A percentile compares a stretch with the other conserved stretches of the same genome.
Conservation (phyloP, 2,113 vertebrate species). For the Panthera leo region DNA sequence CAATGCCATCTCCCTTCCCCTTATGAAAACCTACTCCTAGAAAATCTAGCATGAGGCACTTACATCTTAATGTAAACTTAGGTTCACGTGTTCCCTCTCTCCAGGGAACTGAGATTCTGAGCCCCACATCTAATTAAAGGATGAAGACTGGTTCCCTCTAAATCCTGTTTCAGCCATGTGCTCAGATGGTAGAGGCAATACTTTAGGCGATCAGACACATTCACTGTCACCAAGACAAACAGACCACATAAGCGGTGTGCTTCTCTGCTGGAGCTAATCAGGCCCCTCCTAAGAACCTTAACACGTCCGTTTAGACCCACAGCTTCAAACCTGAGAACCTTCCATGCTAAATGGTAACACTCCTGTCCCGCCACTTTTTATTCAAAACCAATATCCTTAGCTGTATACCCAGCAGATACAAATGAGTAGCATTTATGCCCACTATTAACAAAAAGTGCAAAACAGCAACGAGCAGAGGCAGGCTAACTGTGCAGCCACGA, state of each 20-base stretch:
- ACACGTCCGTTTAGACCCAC: background rate
- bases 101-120: background rate
- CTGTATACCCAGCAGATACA: background rate
- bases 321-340: background rate
- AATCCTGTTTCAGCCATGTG: background rate
- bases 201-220: background rate
- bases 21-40: background rate
- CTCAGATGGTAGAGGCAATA: background rate
- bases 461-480: background rate
- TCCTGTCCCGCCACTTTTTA: background rate
- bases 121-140: background rate
- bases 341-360: background rate
- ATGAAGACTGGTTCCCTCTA: background rate
- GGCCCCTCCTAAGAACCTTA: background rate
- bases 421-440: background rate
- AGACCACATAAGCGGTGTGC: background rate
- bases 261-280: background rate
- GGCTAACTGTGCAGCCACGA: too few relatives aligned
- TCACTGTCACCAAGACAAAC: background rate
- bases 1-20: background rate
- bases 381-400: background rate
- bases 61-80: background rate
- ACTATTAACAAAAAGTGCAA: background rate
- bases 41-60: background rate
- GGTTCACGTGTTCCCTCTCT: background rate